Conservation (phyloP, 30 jellyfish, hydroid and myxozoan species). For the Nemopilema nomurai region DNA sequence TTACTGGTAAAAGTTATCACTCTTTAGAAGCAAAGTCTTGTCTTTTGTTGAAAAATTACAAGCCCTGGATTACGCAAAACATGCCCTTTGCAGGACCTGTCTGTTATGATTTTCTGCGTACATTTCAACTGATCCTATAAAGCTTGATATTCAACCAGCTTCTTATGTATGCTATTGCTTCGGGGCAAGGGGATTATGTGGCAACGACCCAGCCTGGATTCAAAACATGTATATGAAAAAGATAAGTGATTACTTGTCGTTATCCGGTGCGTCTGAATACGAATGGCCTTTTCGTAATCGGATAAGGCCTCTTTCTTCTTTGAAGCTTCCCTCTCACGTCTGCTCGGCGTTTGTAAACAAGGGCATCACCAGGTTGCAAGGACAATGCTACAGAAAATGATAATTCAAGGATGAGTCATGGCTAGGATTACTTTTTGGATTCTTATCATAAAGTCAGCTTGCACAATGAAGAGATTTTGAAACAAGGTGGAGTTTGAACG, state of each 20-base stretch:
- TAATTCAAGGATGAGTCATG: background rate
- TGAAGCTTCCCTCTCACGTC: conserved; percentile 84
- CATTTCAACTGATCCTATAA: background rate
- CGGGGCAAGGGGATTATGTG: background rate
- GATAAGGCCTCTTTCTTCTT: conserved; percentile 56
- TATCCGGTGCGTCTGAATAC: conserved; percentile 46
- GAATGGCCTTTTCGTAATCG: conserved; percentile 65
- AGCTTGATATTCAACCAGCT: background rate
- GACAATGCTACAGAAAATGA: conserved; percentile 49
- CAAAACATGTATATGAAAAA: background rate
- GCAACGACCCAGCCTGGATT: background rate
- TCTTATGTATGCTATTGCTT: background rate
- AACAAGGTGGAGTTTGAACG: too few relatives aligned
- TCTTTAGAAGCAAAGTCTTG: too few relatives aligned
- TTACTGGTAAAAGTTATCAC: too few relatives aligned
- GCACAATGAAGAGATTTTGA: too few relatives aligned
- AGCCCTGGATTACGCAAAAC: too few relatives aligned
- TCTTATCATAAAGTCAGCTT: too few relatives aligned
- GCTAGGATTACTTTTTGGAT: too few relatives aligned
- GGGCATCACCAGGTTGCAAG: conserved; percentile 84
- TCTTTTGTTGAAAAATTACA: too few relatives aligned
- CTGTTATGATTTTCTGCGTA: too few relatives aligned
- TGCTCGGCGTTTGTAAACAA: conserved; percentile 79
- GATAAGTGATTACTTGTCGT: conserved; percentile 3
- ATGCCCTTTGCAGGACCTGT: too few relatives aligned